A percentile compares a stretch with the other conserved stretches of the same genome.
phyloP scores from a whole-genome alignment of 1,140 invertebrate genomes.

The Hylaeus volcanicus region DNA sequence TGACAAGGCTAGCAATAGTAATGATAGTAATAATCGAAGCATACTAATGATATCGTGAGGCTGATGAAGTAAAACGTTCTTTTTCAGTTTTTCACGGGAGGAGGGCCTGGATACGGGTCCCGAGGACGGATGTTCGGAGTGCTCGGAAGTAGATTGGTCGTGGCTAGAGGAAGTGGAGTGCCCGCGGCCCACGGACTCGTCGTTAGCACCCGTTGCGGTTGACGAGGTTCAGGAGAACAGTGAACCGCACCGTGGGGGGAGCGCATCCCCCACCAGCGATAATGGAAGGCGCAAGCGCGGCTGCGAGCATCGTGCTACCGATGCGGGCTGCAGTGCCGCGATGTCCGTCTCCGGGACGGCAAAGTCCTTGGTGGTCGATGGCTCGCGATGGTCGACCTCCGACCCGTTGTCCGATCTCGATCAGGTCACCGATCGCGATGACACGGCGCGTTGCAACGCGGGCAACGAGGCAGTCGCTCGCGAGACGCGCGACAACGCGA shows the following conservation, averaged over 20 bases:
- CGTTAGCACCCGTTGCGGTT: conserved; percentile 16
- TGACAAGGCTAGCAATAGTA: too few species aligned
- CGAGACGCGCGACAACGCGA: conserved; percentile 32
- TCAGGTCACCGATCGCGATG: conserved; percentile 6
- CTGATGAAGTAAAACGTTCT: background rate
- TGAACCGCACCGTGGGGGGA: conserved; percentile 20
- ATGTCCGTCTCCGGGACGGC: conserved; percentile 78
- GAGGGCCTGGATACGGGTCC: conserved; percentile 23
- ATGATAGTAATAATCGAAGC: too few species aligned
- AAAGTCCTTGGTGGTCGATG: conserved; percentile 61
- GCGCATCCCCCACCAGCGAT: conserved; percentile 39
- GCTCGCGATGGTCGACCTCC: conserved; percentile 42
- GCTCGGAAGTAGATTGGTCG: conserved; percentile 79
- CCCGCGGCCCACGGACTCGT: conserved; percentile 35
- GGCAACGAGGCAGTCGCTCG: conserved; percentile 46
- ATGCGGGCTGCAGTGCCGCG: conserved; percentile 73
- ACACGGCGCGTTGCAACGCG: conserved; percentile 20
- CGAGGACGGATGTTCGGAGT: conserved; percentile 67
- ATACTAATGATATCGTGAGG: too few species aligned
- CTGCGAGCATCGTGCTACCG: conserved; percentile 44
- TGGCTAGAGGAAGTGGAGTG: conserved; percentile 77
- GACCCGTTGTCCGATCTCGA: conserved; percentile 27
- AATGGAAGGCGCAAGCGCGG: conserved; percentile 50
- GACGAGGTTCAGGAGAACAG: conserved; percentile 19
- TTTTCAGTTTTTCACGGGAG: conserved; percentile 20